Evolutionary conservation across 1,140 invertebrate species (phyloP), one percentile per base, ranked within the genome.

Genomic region (Drosophila kanapiae): DNA sequence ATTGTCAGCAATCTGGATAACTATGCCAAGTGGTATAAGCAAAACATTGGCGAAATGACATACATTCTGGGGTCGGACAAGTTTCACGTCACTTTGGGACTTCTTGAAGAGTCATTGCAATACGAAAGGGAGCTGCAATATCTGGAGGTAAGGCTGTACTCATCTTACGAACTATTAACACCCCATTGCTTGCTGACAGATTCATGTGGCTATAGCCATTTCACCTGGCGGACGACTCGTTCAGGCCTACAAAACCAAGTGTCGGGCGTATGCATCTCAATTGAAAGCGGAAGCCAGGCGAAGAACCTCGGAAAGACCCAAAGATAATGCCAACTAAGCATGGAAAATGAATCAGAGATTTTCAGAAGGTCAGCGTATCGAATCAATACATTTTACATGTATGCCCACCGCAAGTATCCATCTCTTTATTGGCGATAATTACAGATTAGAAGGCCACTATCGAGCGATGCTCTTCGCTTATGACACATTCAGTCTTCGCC

Each of bases 11-110:
- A 92, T 82, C 54, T 92, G 35, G 76, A 92, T 23, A 81, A 90
- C 27, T 92, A 92, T 59, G 91, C 85, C 16, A 70, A 91, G 40
- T 92, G 91, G 91, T 92, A 92, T 40, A 92, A 92, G 42, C 79
- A 87, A 27, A 82, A 91, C 48, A 91, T 92, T 51, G 81, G 86
- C 14, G 91, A 92, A 79, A 92, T 92, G 86, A 83, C 87, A 8
- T 88, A 82, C 54, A n/a, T 69, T 5, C 49, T 92, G 5, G 69
- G 75, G 3, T n/a, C 48, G 4, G 83, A 88, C n/a, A 75, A 83
- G 38, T 92, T 92, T 67, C 80, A 91, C 31, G 11, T 47, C 2
- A 40, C 78, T 6, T 43, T 92, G 2, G 61, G 71, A 14, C 51
- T 91, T 14, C 42, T 92, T 5, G 77, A 91, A 33, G 83, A 92